A percentile compares a stretch with the other conserved stretches of the same genome.
phyloP scores from a whole-genome alignment of 2,113 vertebrate genomes.

The Ancistrus triradiatus region DNA sequence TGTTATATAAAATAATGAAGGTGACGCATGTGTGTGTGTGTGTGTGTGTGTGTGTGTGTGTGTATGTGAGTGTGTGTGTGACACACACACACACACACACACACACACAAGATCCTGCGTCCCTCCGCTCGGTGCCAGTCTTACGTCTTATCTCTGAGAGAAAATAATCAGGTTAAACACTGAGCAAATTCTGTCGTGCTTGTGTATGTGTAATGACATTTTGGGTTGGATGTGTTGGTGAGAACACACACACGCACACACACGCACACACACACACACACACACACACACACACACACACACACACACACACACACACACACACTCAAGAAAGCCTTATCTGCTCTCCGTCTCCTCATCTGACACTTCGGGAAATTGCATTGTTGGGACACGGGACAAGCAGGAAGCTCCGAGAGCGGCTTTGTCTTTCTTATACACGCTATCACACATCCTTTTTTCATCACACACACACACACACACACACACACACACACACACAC shows the following conservation, averaged over 20 bases:
- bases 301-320: conserved; percentile 36
- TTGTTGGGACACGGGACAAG: conserved; percentile 53
- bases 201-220: conserved; percentile 70
- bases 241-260: conserved; percentile 37
- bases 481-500: conserved; percentile 43
- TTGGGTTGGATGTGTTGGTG: conserved; percentile 47
- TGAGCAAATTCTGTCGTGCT: conserved; percentile 70
- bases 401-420: conserved; percentile 48
- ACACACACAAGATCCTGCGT: conserved; percentile 40
- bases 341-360: conserved; percentile 61
- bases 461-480: conserved; percentile 2
- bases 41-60: too few species aligned
- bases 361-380: conserved; percentile 75
- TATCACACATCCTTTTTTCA: background rate
- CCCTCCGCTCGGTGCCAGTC: too few species aligned
- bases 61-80: too few species aligned
- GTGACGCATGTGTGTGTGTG: too few species aligned
- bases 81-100: conserved; percentile 41
- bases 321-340: conserved; percentile 54
- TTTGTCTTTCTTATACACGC: conserved; percentile 9
- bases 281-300: conserved; percentile 32
- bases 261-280: conserved; percentile 32
- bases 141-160: conserved; percentile 68
- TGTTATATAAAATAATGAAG: too few species aligned
- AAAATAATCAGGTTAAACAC: conserved; percentile 75